Conservation (phyloP, 2,888 invertebrate genomes). For the Drosophila mettleri region DNA sequence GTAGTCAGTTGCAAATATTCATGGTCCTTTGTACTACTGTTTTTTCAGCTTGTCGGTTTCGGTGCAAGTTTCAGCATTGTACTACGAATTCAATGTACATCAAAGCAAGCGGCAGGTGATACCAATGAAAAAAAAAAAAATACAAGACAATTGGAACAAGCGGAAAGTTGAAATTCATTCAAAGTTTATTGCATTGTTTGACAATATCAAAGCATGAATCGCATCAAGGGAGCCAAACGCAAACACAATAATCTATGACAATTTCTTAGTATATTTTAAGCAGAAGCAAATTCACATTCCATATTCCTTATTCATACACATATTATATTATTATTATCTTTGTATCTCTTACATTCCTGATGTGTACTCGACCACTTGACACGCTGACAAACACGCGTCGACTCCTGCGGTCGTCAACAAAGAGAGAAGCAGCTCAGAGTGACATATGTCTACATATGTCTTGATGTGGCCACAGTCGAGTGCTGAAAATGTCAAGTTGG, state of each 20-base stretch:
- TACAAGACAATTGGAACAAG: neutral
- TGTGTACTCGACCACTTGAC: slow-evolving; percentile 51
- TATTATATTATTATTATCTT: slow-evolving; percentile 23
- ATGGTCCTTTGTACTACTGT: neutral
- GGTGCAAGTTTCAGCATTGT: neutral
- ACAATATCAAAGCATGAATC: neutral
- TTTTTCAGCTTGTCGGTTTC: neutral
- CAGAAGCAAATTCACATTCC: neutral
- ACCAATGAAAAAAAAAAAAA: neutral
- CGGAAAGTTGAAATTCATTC: neutral
- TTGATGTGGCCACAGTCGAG: slow-evolving; percentile 16
- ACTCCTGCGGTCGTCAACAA: slow-evolving; percentile 18
- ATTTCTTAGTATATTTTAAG: slow-evolving; percentile 46
- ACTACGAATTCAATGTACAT: slow-evolving; percentile 1
- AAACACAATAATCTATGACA: slow-evolving; percentile 30
- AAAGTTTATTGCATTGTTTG: neutral
- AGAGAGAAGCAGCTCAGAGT: slow-evolving; percentile 1
- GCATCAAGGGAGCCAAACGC: slow-evolving; percentile 10
- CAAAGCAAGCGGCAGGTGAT: neutral
- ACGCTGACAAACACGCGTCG: slow-evolving; percentile 53
- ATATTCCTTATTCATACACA: neutral
- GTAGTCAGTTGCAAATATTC: slow-evolving; percentile 1
- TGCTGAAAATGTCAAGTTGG: slow-evolving; percentile 33
- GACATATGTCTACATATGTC: slow-evolving; percentile 35
- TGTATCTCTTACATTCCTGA: slow-evolving; percentile 29